Conservation (phyloP, 2,888 invertebrate genomes). For the Drosophila testacea region DNA sequence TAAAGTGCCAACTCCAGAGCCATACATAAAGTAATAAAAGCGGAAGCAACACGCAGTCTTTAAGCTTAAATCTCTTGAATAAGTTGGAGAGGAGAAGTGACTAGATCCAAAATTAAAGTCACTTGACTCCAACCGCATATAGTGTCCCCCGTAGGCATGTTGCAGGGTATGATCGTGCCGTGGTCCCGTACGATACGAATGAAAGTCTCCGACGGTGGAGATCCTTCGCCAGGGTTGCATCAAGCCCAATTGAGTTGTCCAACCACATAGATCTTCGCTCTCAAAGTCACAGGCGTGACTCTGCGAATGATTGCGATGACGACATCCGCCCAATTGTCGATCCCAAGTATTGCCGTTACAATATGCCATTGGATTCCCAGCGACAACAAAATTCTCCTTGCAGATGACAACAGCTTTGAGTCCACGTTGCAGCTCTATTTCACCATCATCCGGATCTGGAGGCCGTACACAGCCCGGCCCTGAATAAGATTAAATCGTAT, state of each 20-base stretch:
- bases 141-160: conserved; percentile 88
- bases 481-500: conserved; percentile 72
- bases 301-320: conserved; percentile 50
- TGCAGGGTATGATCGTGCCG: conserved; percentile 91
- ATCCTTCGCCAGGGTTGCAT: conserved; percentile 91
- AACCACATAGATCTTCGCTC: conserved; percentile 89
- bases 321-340: conserved; percentile 88
- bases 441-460: conserved; percentile 86
- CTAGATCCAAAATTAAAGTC: conserved; percentile 6
- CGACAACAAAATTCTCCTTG: conserved; percentile 87
- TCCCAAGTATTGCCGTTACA: conserved; percentile 92
- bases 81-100: conserved; percentile 91
- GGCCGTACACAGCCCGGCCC: conserved; percentile 87
- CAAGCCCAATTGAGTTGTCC: conserved; percentile 88
- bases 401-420: conserved; percentile 89
- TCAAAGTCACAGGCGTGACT: conserved; percentile 82
- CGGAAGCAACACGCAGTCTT: conserved; percentile 87
- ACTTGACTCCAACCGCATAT: conserved; percentile 90
- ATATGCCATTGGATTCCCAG: conserved; percentile 88
- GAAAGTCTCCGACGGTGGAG: conserved; percentile 85
- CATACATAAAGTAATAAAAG: conserved; percentile 93
- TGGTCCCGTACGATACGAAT: conserved; percentile 88
- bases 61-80: conserved; percentile 85
- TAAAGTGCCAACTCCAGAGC: conserved; percentile 87
- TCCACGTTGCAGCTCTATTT: conserved; percentile 86